phyloP scores from a whole-genome alignment of 35 echinoderm and acorn worm species.

The Ophiothrix spiculata region DNA sequence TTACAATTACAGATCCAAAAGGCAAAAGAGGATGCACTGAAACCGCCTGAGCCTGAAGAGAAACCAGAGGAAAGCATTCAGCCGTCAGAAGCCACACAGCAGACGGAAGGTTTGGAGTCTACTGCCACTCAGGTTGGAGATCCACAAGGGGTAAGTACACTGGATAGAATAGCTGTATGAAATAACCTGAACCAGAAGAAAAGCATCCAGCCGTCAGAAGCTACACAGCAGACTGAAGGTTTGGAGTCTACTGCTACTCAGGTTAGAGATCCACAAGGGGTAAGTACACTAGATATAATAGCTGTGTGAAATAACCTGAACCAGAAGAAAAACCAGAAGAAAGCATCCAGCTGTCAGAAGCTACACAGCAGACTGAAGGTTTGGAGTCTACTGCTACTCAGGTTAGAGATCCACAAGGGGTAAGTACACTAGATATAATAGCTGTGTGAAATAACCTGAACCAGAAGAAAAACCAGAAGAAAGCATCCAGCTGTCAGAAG shows the following conservation, averaged over 20 bases:
- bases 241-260: conserved; percentile 80
- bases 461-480: no score
- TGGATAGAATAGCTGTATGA: no score
- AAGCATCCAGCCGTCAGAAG: no score
- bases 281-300: conserved; percentile 11
- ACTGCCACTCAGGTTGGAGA: conserved; percentile 65
- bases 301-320: conserved; percentile 39
- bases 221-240: conserved; percentile 54
- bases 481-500: no score
- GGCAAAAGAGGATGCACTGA: conserved; percentile 72
- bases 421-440: conserved; percentile 11
- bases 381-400: conserved; percentile 80
- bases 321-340: conserved; percentile 20
- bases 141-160: conserved; percentile 47
- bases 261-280: conserved; percentile 57
- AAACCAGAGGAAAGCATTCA: conserved; percentile 9
- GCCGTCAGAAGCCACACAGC: conserved; percentile 42
- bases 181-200: no score
- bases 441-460: no score
- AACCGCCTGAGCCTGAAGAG: conserved; percentile 23
- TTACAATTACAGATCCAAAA: conserved; percentile 69
- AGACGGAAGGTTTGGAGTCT: conserved; percentile 74
- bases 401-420: conserved; percentile 57
- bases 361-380: conserved; percentile 51
- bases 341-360: conserved; percentile 23